Percentiles rank a stretch among this genome's conserved stretches.
Evolutionary conservation across 2,888 invertebrate species (phyloP).

Genomic region (Habrosyne pyritoides): DNA sequence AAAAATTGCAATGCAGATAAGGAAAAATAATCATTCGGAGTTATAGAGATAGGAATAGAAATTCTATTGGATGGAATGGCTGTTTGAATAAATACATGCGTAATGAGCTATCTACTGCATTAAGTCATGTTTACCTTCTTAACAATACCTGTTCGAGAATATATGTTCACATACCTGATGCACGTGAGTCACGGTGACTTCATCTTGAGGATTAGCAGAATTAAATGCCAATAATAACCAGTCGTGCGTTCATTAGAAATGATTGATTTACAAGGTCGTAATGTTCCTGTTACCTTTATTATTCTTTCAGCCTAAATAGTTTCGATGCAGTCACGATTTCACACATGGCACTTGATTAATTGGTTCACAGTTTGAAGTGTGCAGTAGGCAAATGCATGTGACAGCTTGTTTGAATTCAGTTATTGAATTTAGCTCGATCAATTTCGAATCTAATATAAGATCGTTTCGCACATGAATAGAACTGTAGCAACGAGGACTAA

Average conservation of each 20-base stretch:
- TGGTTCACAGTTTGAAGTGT: background rate
- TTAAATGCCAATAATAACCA: conserved; percentile 24
- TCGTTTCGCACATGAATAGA: background rate
- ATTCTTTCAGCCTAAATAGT: conserved; percentile 1
- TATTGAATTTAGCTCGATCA: background rate
- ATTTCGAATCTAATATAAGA: background rate
- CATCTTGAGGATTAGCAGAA: conserved; percentile 15
- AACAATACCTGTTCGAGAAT: background rate
- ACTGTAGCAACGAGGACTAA: background rate
- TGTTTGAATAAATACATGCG: background rate
- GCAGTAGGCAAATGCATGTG: conserved; percentile 1
- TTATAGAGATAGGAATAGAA: background rate
- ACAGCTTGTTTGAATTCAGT: background rate
- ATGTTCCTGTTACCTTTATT: conserved; percentile 26
- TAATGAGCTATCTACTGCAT: background rate
- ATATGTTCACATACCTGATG: background rate
- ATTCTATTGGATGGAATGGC: background rate
- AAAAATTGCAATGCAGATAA: background rate
- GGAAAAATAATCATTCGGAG: background rate
- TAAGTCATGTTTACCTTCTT: background rate
- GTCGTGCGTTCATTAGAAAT: conserved; percentile 27
- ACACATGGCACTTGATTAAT: background rate
- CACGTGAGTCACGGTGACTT: conserved; percentile 3
- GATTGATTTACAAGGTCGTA: conserved; percentile 33
- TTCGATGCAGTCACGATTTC: conserved; percentile 8